phyloP scores from a whole-genome alignment of 2,888 invertebrate genomes.

The Melinopterus prodromus region DNA sequence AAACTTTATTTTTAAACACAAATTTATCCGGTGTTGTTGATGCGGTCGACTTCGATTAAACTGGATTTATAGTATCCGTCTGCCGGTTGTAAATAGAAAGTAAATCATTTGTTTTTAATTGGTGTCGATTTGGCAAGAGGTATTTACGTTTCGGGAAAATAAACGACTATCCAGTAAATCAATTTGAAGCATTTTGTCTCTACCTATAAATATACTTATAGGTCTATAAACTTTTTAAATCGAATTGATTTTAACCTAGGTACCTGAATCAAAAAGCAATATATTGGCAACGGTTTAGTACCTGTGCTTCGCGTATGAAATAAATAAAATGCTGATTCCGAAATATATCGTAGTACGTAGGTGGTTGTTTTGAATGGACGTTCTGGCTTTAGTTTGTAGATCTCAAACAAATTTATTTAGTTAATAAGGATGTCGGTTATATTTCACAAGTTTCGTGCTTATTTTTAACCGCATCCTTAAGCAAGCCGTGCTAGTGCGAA shows the following conservation, averaged over 20 bases:
- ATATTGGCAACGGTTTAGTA: neutral
- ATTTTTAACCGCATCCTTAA: too few species aligned
- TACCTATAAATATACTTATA: neutral
- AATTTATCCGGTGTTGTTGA: too few species aligned
- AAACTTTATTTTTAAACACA: neutral
- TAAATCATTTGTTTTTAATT: slow-evolving; percentile 4
- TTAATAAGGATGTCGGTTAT: too few species aligned
- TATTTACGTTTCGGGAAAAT: neutral
- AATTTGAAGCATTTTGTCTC: neutral
- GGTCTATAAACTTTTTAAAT: neutral
- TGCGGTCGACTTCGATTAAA: neutral
- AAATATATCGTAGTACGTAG: neutral
- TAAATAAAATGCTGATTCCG: too few species aligned
- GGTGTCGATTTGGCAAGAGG: neutral
- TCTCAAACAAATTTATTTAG: too few species aligned
- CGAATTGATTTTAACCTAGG: neutral
- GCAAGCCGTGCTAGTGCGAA: too few species aligned
- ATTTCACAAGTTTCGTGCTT: too few species aligned
- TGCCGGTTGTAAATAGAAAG: neutral
- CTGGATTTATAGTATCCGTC: neutral
- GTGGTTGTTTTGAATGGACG: neutral
- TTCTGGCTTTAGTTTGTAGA: neutral
- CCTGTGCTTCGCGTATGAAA: neutral
- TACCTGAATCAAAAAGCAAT: neutral
- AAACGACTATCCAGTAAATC: neutral